Percentiles rank a stretch among this genome's conserved stretches.
phyloP scores from a whole-genome alignment of 2,888 invertebrate species.

The Dasysyrphus albostriatus region DNA sequence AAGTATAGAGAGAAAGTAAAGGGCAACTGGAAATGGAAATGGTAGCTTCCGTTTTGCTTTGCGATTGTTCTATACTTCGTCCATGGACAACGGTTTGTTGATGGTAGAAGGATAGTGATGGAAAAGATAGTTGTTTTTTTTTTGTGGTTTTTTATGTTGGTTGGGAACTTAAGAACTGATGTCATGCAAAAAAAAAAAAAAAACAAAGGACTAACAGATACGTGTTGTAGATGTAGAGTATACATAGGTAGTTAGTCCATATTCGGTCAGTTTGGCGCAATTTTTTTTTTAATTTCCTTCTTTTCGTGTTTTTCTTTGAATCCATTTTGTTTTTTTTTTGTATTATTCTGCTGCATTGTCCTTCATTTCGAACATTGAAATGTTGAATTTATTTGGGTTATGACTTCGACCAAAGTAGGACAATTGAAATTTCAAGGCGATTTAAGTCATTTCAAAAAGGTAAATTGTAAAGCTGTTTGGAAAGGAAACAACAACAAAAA shows the following conservation, averaged over 20 bases:
- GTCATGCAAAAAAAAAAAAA: conserved; percentile 62
- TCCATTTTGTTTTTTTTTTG: conserved; percentile 26
- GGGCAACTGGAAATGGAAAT: conserved; percentile 70
- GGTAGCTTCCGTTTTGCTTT: conserved; percentile 70
- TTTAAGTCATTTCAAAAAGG: not conserved
- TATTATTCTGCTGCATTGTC: conserved; percentile 71
- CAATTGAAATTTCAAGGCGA: conserved; percentile 71
- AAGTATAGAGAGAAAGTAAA: conserved; percentile 68
- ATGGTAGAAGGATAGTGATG: conserved; percentile 35
- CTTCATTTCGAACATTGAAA: conserved; percentile 74
- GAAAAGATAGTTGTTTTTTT: conserved; percentile 29
- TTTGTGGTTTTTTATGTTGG: conserved; percentile 1
- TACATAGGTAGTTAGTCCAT: conserved; percentile 24
- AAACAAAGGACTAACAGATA: conserved; percentile 15
- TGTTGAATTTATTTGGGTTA: conserved; percentile 66
- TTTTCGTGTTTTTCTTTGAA: conserved; percentile 36
- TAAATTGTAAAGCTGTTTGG: not conserved
- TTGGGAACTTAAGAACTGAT: conserved; percentile 48
- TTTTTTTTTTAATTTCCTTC: conserved; percentile 58
- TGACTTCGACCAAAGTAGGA: conserved; percentile 63
- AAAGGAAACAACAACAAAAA: not conserved
- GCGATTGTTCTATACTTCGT: conserved; percentile 61
- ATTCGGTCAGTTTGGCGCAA: conserved; percentile 73
- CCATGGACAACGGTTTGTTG: conserved; percentile 46
- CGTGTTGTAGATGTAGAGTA: conserved; percentile 1